These are phyloP conservation scores for Spicauda simplicius DNA, from an alignment of 2,888 invertebrate species.

Conservation along the genomic window DNA sequence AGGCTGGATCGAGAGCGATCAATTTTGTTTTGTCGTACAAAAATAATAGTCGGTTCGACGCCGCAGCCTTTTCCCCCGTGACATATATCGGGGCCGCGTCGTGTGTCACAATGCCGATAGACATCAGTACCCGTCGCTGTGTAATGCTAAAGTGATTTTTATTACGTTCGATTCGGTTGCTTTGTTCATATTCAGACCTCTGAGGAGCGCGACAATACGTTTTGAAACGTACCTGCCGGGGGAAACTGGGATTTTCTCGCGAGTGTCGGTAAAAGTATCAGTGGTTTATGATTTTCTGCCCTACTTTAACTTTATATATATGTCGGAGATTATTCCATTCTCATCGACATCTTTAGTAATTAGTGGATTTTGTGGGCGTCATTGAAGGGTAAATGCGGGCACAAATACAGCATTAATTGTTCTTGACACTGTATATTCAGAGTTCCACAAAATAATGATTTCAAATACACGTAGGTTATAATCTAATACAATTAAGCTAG, in stretches of 20 bases:
- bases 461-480: too few relatives aligned
- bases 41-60: conserved; percentile 77
- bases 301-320: too few relatives aligned
- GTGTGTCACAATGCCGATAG: conserved; percentile 79
- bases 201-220: conserved; percentile 46
- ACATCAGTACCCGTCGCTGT: conserved; percentile 79
- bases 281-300: background rate
- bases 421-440: too few relatives aligned
- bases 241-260: conserved; percentile 2
- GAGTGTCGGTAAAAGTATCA: background rate
- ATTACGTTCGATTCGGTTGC: conserved; percentile 82
- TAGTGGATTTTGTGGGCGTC: too few relatives aligned
- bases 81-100: conserved; percentile 75
- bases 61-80: conserved; percentile 71
- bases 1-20: conserved; percentile 52
- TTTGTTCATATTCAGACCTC: conserved; percentile 68
- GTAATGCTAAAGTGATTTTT: conserved; percentile 82
- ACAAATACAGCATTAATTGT: too few relatives aligned
- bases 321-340: too few relatives aligned
- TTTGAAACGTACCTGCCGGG: conserved; percentile 12
- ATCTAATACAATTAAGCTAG: too few relatives aligned
- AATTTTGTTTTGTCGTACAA: conserved; percentile 78
- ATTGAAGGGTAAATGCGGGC: too few relatives aligned
- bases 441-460: too few relatives aligned
- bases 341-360: too few relatives aligned